Evolutionary conservation across 1,140 invertebrate genomes (phyloP), one percentile per base, ranked within the genome.

Genomic region (Drosophila sp.): DNA sequence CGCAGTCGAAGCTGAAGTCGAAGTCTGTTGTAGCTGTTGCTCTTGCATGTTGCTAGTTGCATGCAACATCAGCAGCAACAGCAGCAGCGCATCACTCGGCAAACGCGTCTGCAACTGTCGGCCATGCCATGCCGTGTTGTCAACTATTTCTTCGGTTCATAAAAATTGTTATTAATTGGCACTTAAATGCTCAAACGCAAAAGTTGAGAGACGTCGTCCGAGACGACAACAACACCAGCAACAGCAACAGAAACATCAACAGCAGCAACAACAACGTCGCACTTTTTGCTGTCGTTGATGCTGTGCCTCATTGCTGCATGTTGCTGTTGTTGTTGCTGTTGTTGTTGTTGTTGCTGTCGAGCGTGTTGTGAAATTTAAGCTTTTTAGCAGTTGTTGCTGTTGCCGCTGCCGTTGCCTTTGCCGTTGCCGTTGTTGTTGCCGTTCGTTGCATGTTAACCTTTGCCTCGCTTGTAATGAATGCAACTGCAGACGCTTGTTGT

Each of bases 91-190:
- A 72, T 63, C 59, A 53, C 43, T 53, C 54, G 58, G n/a, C 66
- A 62, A 43, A 43, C 16, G 36, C 56, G 45, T 67, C 41, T 75
- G 50, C 34, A 43, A 51, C 41, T 80, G 59, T 62, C 75, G 77
- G 64, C 80, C 73, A 72, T 89, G 83, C 74, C 78, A 73, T 90
- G 83, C 72, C 80, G 83, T 91, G 84, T 91, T 91, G 90, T 91
- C 90, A 91, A 91, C 90, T 90, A 90, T 91, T 91, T 91, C 90
- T 91, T 86, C 83, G 87, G 90, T 89, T 91, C 90, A 91, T 91
- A 91, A 91, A 91, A 91, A 91, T 91, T 90, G 90, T 91, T 91
- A 91, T 91, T 91, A 91, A 91, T 91, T 91, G 90, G 87, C 90
- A 91, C 80, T 91, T 91, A 91, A 91, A 91, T 91, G 90, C 90